Base-by-base conservation (phyloP, 1,140 invertebrate genomes). In the Leptinotarsa undecemlineata region DNA sequence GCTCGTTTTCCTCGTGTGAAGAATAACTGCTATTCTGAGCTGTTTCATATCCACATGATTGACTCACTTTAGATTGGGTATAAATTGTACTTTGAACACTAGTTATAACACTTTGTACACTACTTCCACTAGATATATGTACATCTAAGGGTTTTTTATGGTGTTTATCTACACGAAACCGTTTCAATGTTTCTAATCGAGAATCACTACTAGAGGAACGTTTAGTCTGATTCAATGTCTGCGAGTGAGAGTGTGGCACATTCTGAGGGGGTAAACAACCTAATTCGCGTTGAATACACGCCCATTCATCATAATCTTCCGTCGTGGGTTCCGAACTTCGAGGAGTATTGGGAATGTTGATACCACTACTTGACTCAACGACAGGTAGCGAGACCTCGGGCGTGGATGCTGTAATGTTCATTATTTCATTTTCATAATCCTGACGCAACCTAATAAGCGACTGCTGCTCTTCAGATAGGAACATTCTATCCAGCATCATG, bases 401-500 rank as follows among this genome's bases (percentile, higher is more conserved):
- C 6, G 14, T 57, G 51, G 51, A n/a, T 15, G 51, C n/a, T 57
- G 51, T 13, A 57, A 75, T 67, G 26, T 72, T 68, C 13, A 80
- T 47, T n/a, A 80, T 77, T 11, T 79, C 73, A 68, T 82, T 81
- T 48, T 85, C 85, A 21, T 82, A 83, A 48, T 87, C 86, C 63
- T 86, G 84, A 6, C 86, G 83, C 74, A 92, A 86, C 79, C 86
- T 87, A 74, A 90, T 88, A 26, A 92, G 81, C 57, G 88, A 86
- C 64, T 83, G 85, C 78, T 89, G 88, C 77, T 93, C 92, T 76
- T 93, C 92, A 26, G 88, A 86, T 23, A 93, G 87, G 82, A 92
- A 91, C 82, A 91, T 88, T 68, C 91, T 85, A 79, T 92, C 90
- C 15, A 94, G 85, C 90, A 93, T 92, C 85, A 93, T 91, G 51